Conservation (phyloP, 2,888 invertebrate species). For the Enchytraeus crypticus region DNA sequence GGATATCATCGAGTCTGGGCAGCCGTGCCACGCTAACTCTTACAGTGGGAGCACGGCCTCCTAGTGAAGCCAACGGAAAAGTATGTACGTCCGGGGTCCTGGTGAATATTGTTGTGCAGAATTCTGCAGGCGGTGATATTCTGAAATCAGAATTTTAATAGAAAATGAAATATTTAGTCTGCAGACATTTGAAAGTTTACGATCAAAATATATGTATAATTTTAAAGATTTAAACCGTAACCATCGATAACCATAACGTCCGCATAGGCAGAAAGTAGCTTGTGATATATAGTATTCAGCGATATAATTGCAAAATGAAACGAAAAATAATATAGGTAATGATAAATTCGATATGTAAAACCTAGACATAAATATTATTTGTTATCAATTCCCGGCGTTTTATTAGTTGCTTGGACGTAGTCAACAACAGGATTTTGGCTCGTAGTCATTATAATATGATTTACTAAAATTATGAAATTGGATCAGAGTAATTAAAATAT, state of each 20-base stretch:
- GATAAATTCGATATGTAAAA: background rate
- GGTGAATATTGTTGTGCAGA: constrained; percentile 54
- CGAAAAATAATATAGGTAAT: background rate
- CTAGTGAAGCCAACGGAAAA: constrained; percentile 31
- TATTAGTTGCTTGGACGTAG: no score
- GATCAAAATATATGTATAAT: background rate
- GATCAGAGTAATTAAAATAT: no score
- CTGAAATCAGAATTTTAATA: constrained; percentile 28
- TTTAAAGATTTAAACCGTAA: background rate
- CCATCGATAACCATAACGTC: background rate
- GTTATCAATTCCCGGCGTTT: no score
- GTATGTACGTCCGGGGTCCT: constrained; percentile 36
- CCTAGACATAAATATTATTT: no score
- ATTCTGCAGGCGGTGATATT: constrained; percentile 61
- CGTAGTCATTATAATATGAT: no score
- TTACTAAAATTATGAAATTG: no score
- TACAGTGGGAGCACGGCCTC: constrained; percentile 47
- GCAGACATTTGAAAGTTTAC: background rate
- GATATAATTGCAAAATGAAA: background rate
- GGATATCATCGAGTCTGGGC: constrained; percentile 6
- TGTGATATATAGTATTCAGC: background rate
- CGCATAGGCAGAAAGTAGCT: background rate
- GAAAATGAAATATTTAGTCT: background rate
- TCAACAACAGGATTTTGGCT: no score
- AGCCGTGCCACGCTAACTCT: constrained; percentile 36